Percentiles rank a stretch among this genome's conserved stretches.
Conservation (phyloP, 2,888 invertebrate species). For the Hirtodrosophila duncani region DNA sequence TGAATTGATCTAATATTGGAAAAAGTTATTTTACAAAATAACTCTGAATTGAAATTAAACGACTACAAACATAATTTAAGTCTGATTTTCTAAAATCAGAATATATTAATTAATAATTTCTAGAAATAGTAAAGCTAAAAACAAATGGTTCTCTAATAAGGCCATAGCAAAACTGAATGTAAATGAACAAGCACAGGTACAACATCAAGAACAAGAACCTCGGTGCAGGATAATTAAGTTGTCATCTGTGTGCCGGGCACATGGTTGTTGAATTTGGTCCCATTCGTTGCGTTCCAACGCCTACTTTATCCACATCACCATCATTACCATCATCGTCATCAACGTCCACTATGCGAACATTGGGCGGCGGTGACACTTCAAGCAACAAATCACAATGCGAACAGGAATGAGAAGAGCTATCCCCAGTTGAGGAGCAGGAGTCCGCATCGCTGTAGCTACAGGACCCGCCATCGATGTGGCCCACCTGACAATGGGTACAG, state of each 20-base stretch:
- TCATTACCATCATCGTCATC: conserved; percentile 22
- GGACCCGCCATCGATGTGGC: conserved; percentile 33
- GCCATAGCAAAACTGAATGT: conserved; percentile 1
- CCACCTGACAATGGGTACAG: conserved; percentile 28
- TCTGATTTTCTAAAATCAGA: too few relatives aligned
- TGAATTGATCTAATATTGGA: too few relatives aligned
- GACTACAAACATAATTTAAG: too few relatives aligned
- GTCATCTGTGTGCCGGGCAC: conserved; percentile 61
- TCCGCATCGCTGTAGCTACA: conserved; percentile 30
- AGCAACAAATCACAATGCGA: conserved; percentile 20
- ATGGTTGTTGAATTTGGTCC: conserved; percentile 32
- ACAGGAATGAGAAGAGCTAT: conserved; percentile 38
- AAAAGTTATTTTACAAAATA: too few relatives aligned
- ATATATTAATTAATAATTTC: too few relatives aligned
- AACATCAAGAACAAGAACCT: conserved; percentile 60
- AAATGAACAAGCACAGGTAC: conserved; percentile 12
- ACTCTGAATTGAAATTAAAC: too few relatives aligned
- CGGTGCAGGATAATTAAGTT: conserved; percentile 49
- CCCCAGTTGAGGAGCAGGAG: conserved; percentile 34
- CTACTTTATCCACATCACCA: conserved; percentile 18
- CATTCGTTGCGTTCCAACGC: conserved; percentile 12
- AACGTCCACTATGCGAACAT: conserved; percentile 14
- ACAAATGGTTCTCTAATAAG: neutral
- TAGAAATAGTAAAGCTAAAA: too few relatives aligned
- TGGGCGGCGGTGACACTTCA: conserved; percentile 4